phyloP scores from a whole-genome alignment of 1,140 invertebrate genomes.

The Venustaconcha ellipsiformis region DNA sequence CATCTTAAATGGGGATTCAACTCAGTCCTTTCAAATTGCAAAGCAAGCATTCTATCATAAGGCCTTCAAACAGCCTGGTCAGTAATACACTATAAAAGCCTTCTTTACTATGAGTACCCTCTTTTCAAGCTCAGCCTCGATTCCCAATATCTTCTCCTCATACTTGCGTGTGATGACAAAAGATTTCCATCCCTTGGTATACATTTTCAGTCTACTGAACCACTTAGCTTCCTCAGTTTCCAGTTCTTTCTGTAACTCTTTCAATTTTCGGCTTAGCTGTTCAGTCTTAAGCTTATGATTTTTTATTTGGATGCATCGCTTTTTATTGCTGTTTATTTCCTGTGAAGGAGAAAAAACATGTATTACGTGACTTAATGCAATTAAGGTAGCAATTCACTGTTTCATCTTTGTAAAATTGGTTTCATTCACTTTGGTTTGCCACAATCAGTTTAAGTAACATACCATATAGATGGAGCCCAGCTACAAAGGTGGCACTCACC shows the following conservation, averaged over 20 bases:
- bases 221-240: constrained; percentile 52
- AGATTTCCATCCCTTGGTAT: constrained; percentile 64
- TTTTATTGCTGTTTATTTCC: constrained; percentile 64
- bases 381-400: too few species aligned
- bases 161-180: constrained; percentile 62
- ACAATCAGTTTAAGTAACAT: too few species aligned
- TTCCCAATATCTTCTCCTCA: constrained; percentile 59
- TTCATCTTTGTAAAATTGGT: too few species aligned
- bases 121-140: constrained; percentile 61
- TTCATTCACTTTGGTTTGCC: too few species aligned
- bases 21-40: too few species aligned
- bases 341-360: constrained; percentile 19
- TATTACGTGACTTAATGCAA: too few species aligned
- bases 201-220: constrained; percentile 32
- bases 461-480: too few species aligned
- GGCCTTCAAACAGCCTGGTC: too few species aligned
- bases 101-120: constrained; percentile 45
- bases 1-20: too few species aligned
- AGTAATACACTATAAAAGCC: too few species aligned
- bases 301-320: constrained; percentile 54
- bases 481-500: too few species aligned
- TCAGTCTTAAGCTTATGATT: constrained; percentile 54
- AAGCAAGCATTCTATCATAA: too few species aligned
- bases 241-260: constrained; percentile 47
- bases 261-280: constrained; percentile 53